Base-by-base conservation (phyloP, 2,113 vertebrate species). In the Hippolais icterina region DNA sequence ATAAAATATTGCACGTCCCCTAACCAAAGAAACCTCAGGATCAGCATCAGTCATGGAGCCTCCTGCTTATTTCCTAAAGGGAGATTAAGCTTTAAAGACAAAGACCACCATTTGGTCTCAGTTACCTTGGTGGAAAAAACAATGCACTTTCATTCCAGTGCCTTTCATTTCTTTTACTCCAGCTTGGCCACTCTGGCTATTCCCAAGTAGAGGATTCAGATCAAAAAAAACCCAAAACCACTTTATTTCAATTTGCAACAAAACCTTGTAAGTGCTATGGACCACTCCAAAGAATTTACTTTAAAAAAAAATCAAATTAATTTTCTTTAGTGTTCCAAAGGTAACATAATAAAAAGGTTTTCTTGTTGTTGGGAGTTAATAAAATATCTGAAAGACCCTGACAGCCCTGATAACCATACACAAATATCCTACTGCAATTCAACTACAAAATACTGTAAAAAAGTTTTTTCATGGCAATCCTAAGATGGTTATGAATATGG, bases 81-180 rank as follows among this genome's bases (percentile, higher is more conserved):
- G 92, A 96, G 88, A 95, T 94, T 71, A 92, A 94, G 92, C 90
- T 96, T 44, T 68, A 76, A 83, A 90, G 93, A 93, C 64, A 95
- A 95, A 93, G 65, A 68, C 53, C 15, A 1, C 41, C 2, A 33
- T 68, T 86, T 86, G 90, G 86, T 90, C 85, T 94, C 76, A 15
- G 85, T 75, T 89, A 95, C 76, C 57, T 70, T 76, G 82, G 54
- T 91, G 33, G 70, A 90, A 95, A 97, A 95, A 95, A 83, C 92
- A 94, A 81, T 92, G 78, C 7, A 22, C 54, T 90, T 86, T 72
- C 42, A 85, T 92, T 82, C 75, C 53, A 46, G 66, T n/a, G 64
- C 47, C 33, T 90, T 80, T 69, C 28, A 29, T 72, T 93, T 76
- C 39, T 92, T 68, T 83, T 72, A 83, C 33, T 53, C 50, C 42